Percentiles rank a stretch among this genome's conserved stretches.
Evolutionary conservation across 2,888 invertebrate species (phyloP).

Genomic region (Andrena haemorrhoa): DNA sequence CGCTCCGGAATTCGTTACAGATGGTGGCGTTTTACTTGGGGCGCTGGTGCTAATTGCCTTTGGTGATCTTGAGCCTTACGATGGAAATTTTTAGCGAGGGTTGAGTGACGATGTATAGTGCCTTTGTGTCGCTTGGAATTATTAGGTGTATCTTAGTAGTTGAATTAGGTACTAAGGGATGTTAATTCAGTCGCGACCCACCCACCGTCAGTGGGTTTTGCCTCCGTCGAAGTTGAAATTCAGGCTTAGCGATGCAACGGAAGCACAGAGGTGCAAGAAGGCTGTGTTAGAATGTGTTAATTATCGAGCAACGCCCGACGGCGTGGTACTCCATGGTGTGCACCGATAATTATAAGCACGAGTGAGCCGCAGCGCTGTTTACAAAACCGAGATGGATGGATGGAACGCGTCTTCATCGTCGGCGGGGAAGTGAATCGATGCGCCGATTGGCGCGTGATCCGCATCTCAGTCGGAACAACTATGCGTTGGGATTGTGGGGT

Average conservation of each 20-base stretch:
- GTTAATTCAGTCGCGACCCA: conserved; percentile 29
- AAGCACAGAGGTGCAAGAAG: not conserved
- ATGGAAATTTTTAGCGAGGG: no score
- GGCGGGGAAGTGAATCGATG: not conserved
- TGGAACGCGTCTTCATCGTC: not conserved
- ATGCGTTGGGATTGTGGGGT: not conserved
- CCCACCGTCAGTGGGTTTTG: conserved; percentile 9
- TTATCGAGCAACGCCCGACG: conserved; percentile 46
- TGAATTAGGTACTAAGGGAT: not conserved
- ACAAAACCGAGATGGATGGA: not conserved
- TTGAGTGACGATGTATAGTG: no score
- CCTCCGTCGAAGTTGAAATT: conserved; percentile 36
- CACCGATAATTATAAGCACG: conserved; percentile 35
- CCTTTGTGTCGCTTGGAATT: no score
- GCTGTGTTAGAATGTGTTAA: conserved; percentile 27
- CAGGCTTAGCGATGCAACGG: conserved; percentile 7
- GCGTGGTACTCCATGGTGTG: not conserved
- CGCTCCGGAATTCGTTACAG: no score
- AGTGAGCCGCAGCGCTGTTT: conserved; percentile 7
- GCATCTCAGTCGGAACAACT: not conserved
- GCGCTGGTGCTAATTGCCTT: no score
- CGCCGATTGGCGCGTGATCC: not conserved
- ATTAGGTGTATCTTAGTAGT: not conserved
- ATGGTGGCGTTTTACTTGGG: no score
- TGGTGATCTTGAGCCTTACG: no score